Conservation (phyloP, 2,113 vertebrate species). For the Syrmaticus mikado region DNA sequence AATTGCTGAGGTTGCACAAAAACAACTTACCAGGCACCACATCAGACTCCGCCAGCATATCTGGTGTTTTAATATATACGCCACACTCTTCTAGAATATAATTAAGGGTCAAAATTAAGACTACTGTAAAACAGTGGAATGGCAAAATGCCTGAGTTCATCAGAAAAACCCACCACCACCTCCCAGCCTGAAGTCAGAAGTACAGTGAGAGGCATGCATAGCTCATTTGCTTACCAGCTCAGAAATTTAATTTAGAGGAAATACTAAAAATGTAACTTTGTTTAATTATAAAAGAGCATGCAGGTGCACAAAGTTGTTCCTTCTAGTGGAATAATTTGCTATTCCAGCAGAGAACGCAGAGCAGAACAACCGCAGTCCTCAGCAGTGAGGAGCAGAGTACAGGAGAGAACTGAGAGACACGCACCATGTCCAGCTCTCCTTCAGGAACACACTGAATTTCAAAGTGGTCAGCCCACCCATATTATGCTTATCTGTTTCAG, state of each 20-base stretch:
- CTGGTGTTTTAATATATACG: constrained; percentile 87
- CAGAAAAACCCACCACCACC: not conserved
- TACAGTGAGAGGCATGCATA: not conserved
- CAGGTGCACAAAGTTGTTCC: not conserved
- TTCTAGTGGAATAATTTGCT: not conserved
- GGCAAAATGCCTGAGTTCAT: not conserved
- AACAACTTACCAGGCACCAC: constrained; percentile 67
- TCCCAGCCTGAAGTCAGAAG: not conserved
- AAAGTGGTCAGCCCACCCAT: not conserved
- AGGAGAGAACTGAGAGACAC: not conserved
- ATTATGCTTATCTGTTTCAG: not conserved
- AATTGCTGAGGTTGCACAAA: not conserved
- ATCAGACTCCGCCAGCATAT: constrained; percentile 67
- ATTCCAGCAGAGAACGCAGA: not conserved
- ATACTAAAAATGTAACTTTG: not conserved
- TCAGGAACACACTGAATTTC: not conserved
- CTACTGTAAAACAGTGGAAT: not conserved
- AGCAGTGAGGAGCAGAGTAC: not conserved
- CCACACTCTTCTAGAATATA: constrained; percentile 89
- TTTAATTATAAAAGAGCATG: not conserved
- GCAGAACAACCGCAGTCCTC: not conserved
- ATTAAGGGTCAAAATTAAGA: constrained; percentile 50
- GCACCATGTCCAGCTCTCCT: not conserved
- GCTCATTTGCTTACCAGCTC: not conserved
- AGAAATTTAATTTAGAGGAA: not conserved